A percentile compares a stretch with the other conserved stretches of the same genome.
These are phyloP conservation scores for Gymnothorax reevesii DNA, from an alignment of 2,797 vertebrate genomes.

Conservation along the genomic window DNA sequence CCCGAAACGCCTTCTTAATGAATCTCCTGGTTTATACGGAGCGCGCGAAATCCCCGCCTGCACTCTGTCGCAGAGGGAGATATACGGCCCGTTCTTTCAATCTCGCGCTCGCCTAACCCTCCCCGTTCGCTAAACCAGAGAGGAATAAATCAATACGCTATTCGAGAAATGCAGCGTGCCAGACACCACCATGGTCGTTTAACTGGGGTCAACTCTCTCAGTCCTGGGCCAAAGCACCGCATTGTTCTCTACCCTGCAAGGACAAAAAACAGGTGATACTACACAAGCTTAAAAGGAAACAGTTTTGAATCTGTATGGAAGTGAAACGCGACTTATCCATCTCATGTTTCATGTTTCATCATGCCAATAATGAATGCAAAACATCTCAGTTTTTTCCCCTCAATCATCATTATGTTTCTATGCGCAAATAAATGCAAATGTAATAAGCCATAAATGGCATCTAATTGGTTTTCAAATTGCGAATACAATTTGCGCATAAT, in stretches of 20 bases:
- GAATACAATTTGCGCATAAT: not conserved
- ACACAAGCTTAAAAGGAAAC: not conserved
- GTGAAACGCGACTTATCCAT: not conserved
- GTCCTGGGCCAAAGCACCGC: constrained; percentile 14
- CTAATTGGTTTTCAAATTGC: not conserved
- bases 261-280: not conserved
- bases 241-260: not conserved
- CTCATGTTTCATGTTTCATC: not conserved
- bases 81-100: not conserved
- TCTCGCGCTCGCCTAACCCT: constrained; percentile 17
- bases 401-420: not conserved
- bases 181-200: constrained; percentile 11
- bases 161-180: constrained; percentile 6
- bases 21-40: not conserved
- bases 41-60: not conserved
- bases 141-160: constrained; percentile 29
- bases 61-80: not conserved
- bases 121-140: not conserved
- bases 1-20: not conserved
- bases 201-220: constrained; percentile 29
- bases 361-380: not conserved
- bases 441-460: not conserved
- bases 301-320: not conserved
- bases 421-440: not conserved
- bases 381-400: not conserved